phyloP scores from a whole-genome alignment of 2,888 invertebrate genomes.

The Lasioglossum calceatum region DNA sequence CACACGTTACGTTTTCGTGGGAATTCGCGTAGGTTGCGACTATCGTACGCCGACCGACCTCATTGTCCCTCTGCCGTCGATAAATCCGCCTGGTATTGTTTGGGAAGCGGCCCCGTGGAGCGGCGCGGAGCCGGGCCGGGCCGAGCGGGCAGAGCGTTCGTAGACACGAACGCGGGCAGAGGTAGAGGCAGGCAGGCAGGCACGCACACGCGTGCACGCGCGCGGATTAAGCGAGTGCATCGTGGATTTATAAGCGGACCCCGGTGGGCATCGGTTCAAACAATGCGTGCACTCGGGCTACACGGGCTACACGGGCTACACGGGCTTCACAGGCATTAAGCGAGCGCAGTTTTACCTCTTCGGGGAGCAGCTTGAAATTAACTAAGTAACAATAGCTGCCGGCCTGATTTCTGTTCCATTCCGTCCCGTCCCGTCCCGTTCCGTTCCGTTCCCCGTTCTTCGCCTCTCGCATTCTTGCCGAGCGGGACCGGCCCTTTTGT shows the following conservation, averaged over 20 bases:
- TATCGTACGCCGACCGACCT: constrained; percentile 53
- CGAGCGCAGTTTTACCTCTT: constrained; percentile 66
- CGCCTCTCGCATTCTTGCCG: constrained; percentile 24
- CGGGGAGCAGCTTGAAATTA: constrained; percentile 70
- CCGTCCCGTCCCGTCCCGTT: neutral
- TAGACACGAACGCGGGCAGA: neutral
- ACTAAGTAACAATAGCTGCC: constrained; percentile 73
- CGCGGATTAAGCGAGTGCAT: constrained; percentile 66
- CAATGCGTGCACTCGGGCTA: constrained; percentile 57
- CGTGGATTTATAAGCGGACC: constrained; percentile 69
- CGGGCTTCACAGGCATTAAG: constrained; percentile 62
- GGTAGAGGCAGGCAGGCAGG: constrained; percentile 21
- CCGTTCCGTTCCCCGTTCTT: neutral
- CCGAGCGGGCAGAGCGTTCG: neutral
- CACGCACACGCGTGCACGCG: constrained; percentile 32
- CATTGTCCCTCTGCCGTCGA: constrained; percentile 67
- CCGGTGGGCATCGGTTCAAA: constrained; percentile 66
- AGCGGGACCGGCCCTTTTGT: constrained; percentile 30
- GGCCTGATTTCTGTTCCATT: constrained; percentile 48
- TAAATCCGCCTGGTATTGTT: constrained; percentile 71
- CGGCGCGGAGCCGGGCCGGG: neutral
- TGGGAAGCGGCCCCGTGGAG: constrained; percentile 42
- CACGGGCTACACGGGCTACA: constrained; percentile 52
- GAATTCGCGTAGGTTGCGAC: constrained; percentile 54
- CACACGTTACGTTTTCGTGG: constrained; percentile 68